Evolutionary conservation across 2,113 vertebrate species (phyloP).

Genomic region (Pelecanoides urinatrix): DNA sequence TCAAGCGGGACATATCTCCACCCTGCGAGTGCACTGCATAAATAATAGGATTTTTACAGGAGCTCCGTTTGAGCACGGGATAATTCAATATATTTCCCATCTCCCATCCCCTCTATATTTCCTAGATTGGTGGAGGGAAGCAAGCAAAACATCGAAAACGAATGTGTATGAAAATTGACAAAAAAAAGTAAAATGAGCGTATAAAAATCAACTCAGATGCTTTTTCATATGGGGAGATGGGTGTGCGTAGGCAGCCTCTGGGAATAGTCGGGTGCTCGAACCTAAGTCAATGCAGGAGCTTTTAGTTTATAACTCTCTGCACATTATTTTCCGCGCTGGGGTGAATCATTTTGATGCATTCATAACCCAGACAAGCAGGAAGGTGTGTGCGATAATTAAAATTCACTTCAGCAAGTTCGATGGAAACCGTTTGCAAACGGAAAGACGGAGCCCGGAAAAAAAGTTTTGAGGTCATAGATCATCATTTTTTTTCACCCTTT

Average conservation of each 20-base stretch:
- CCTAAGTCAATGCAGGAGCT: background rate
- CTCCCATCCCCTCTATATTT: background rate
- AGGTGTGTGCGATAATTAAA: background rate
- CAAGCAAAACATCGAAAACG: background rate
- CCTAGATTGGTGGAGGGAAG: background rate
- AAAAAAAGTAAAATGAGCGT: background rate
- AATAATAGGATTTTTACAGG: background rate
- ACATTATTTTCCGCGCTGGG: background rate
- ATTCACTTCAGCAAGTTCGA: background rate
- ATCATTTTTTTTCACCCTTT: fast-evolving
- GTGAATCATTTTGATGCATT: background rate
- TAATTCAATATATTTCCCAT: background rate
- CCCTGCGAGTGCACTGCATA: fast-evolving
- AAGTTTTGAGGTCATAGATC: background rate
- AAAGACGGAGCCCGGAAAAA: background rate
- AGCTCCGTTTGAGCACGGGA: background rate
- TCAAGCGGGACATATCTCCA: background rate
- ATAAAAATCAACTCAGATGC: background rate
- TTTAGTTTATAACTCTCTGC: background rate
- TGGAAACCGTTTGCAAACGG: background rate
- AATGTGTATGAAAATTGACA: background rate
- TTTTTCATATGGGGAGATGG: background rate
- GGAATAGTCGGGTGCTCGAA: background rate
- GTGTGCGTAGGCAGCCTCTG: background rate
- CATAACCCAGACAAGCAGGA: background rate